Conservation (phyloP, 2,113 vertebrate species). For the Pogonocichla stellata region DNA sequence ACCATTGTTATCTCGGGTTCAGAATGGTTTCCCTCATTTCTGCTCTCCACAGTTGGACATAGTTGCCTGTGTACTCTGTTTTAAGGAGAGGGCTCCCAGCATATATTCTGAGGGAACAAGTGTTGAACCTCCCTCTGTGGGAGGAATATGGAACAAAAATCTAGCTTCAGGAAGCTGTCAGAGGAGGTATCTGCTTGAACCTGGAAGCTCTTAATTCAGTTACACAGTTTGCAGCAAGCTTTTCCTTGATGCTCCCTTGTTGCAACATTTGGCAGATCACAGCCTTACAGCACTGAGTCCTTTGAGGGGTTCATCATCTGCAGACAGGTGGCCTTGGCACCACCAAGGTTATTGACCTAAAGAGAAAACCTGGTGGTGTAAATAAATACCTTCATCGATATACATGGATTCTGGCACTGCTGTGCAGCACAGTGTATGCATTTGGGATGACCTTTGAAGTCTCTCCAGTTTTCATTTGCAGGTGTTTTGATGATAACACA, state of each 20-base stretch:
- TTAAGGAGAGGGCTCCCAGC: background rate
- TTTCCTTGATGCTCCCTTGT: background rate
- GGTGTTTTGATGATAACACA: background rate
- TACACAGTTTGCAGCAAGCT: background rate
- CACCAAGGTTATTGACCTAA: background rate
- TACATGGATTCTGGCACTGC: background rate
- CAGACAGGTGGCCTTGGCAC: background rate
- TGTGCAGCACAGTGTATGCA: fast-evolving
- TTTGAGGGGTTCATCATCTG: background rate
- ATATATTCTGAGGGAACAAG: background rate
- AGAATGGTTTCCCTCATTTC: background rate
- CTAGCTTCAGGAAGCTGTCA: background rate
- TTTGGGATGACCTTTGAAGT: background rate
- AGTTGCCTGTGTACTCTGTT: background rate
- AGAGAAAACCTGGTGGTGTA: background rate
- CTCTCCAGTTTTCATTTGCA: fast-evolving
- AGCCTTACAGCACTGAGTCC: background rate
- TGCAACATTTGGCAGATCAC: fast-evolving
- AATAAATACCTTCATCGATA: fast-evolving
- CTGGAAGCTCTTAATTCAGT: background rate
- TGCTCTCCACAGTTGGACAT: background rate
- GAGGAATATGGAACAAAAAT: background rate
- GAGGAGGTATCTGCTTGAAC: background rate
- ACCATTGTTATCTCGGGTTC: background rate
- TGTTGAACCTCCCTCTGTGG: background rate